Conservation (phyloP, 2,113 vertebrate species). For the Pteropus alecto region DNA sequence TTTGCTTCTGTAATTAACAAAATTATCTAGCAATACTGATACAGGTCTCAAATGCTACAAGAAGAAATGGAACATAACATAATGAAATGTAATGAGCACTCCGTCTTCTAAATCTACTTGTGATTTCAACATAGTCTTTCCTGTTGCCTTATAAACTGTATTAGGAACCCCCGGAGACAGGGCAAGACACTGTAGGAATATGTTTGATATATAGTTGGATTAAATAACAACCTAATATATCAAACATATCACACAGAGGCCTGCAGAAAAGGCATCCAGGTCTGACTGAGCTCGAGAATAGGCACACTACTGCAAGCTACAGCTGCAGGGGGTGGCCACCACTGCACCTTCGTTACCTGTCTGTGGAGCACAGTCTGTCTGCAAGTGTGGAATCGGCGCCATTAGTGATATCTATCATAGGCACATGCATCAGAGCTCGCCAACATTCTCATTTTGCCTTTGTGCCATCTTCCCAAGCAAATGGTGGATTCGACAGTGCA, state of each 20-base stretch:
- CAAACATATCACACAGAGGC: slow-evolving; percentile 99
- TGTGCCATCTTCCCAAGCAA: neutral
- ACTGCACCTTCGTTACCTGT: neutral
- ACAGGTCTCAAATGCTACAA: slow-evolving; percentile 17
- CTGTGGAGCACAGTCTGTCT: slow-evolving; percentile 60
- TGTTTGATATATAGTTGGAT: slow-evolving; percentile 99
- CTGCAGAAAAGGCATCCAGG: slow-evolving; percentile 97
- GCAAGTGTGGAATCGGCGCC: slow-evolving; percentile 16
- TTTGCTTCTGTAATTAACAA: slow-evolving; percentile 25
- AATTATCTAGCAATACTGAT: neutral
- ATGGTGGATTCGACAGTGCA: neutral
- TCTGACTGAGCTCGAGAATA: slow-evolving; percentile 89
- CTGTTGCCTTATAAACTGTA: slow-evolving; percentile 72
- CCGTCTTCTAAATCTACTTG: slow-evolving; percentile 77
- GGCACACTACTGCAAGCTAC: slow-evolving; percentile 79
- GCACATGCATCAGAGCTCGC: slow-evolving; percentile 43
- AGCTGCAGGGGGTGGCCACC: slow-evolving; percentile 59
- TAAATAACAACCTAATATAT: slow-evolving; percentile 99
- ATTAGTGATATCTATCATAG: neutral
- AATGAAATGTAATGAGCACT: slow-evolving; percentile 10
- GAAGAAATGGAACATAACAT: slow-evolving; percentile 44
- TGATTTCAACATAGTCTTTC: slow-evolving; percentile 68
- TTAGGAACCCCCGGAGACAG: slow-evolving; percentile 93
- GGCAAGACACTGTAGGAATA: slow-evolving; percentile 99
- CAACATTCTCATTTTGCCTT: slow-evolving; percentile 13